A percentile compares a stretch with the other conserved stretches of the same genome.
These are phyloP conservation scores for Hypomecis atomaria DNA, from an alignment of 2,888 invertebrate species.

Conservation along the genomic window DNA sequence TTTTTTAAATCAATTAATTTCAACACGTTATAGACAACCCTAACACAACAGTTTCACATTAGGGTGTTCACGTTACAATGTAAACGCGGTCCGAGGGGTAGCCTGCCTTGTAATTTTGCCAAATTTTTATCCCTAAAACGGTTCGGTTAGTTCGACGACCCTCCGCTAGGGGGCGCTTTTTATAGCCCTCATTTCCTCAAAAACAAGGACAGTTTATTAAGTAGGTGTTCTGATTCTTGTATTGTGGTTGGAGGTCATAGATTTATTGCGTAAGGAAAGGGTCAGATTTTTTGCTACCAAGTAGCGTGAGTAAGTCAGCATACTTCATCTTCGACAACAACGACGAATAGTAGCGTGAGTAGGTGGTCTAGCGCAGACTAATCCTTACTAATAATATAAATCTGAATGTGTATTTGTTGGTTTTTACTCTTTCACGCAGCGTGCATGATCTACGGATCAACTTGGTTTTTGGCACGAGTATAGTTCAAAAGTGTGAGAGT, in stretches of 20 bases:
- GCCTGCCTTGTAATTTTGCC: constrained; percentile 81
- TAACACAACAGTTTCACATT: constrained; percentile 74
- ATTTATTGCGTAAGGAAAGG: background rate
- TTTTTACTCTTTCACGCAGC: too few relatives aligned
- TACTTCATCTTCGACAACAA: too few relatives aligned
- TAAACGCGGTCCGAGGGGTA: constrained; percentile 73
- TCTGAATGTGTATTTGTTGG: too few relatives aligned
- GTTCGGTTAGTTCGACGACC: constrained; percentile 63
- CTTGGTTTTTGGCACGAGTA: too few relatives aligned
- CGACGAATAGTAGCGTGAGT: too few relatives aligned
- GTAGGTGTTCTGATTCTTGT: constrained; percentile 65
- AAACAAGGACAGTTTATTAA: constrained; percentile 64
- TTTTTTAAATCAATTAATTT: too few relatives aligned
- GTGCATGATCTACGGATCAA: too few relatives aligned
- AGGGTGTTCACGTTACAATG: constrained; percentile 83
- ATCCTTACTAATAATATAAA: too few relatives aligned
- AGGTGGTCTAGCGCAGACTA: too few relatives aligned
- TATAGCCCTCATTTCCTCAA: constrained; percentile 60
- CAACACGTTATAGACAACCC: constrained; percentile 59
- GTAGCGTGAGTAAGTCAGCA: too few relatives aligned
- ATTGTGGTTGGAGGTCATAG: constrained; percentile 35
- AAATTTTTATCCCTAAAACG: constrained; percentile 79
- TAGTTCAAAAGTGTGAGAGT: too few relatives aligned
- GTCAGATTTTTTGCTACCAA: too few relatives aligned
- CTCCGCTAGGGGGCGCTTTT: constrained; percentile 56